phyloP scores from a whole-genome alignment of 2,888 invertebrate species.

The Eucriotettix oculatus region DNA sequence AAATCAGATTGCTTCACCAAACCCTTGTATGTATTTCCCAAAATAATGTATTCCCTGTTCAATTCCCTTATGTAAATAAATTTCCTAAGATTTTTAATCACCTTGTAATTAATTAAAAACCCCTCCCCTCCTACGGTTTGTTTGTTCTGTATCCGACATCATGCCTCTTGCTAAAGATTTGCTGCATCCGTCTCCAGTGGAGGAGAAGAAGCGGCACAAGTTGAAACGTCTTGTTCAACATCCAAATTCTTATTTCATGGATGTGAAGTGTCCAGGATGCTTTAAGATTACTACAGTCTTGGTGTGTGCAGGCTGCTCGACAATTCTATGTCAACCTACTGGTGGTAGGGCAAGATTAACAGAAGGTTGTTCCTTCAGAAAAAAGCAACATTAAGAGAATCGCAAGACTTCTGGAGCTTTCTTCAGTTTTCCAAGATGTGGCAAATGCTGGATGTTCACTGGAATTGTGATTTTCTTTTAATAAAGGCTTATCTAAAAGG shows the following conservation, averaged over 20 bases:
- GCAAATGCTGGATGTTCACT: neutral
- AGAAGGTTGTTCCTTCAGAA: conserved; percentile 96
- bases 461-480: conserved; percentile 4
- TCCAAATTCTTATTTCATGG: conserved; percentile 99
- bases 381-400: conserved; percentile 70
- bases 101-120: too few species aligned
- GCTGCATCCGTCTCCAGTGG: conserved; percentile 86
- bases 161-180: conserved; percentile 77
- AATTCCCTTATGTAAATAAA: too few species aligned
- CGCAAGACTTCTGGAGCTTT: conserved; percentile 4
- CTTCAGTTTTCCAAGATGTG: neutral
- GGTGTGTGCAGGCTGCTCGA: conserved; percentile 94
- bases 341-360: conserved; percentile 97
- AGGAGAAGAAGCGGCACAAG: conserved; percentile 93
- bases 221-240: conserved; percentile 95
- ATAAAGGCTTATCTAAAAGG: conserved; percentile 8
- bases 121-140: too few species aligned
- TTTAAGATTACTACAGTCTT: conserved; percentile 99
- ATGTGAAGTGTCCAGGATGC: conserved; percentile 98
- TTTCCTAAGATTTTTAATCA: too few species aligned
- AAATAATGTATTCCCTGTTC: too few species aligned
- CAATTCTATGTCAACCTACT: conserved; percentile 95
- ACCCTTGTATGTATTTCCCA: too few species aligned
- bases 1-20: too few species aligned
- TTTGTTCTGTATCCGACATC: neutral